A percentile compares a stretch with the other conserved stretches of the same genome.
Evolutionary conservation across 2,888 invertebrate species (phyloP).

Genomic region (Drosophila macrospina): DNA sequence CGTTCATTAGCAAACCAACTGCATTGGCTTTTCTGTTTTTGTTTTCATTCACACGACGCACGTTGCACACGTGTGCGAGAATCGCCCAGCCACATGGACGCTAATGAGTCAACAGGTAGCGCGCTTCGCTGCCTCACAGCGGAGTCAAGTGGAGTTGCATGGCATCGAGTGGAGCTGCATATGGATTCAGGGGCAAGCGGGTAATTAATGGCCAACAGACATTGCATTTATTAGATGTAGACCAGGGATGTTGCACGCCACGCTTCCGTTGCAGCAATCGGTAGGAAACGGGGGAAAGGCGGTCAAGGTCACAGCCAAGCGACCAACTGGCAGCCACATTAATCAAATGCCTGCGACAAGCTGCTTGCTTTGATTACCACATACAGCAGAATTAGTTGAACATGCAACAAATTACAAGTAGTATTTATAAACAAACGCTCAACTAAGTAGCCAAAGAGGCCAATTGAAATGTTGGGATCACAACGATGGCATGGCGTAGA

Average conservation of each 20-base stretch:
- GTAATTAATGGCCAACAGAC: constrained; percentile 59
- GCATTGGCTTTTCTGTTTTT: constrained; percentile 14
- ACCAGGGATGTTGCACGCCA: constrained; percentile 45
- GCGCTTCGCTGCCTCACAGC: constrained; percentile 70
- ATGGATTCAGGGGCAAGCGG: constrained; percentile 15
- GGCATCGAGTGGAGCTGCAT: constrained; percentile 8
- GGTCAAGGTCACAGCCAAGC: constrained; percentile 63
- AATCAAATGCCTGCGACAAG: constrained; percentile 66
- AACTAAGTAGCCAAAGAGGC: constrained; percentile 54
- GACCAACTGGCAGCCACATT: constrained; percentile 59
- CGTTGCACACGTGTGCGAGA: constrained; percentile 36
- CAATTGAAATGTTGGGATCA: constrained; percentile 53
- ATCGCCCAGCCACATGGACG: constrained; percentile 15
- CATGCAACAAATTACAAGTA: constrained; percentile 70
- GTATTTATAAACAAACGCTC: constrained; percentile 70
- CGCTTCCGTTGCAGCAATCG: constrained; percentile 29
- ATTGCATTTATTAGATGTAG: constrained; percentile 66
- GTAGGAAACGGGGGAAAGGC: constrained; percentile 40
- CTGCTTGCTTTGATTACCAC: constrained; percentile 60
- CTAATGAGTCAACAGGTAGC: constrained; percentile 78
- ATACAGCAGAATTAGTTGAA: constrained; percentile 26
- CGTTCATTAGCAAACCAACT: constrained; percentile 71
- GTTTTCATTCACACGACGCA: constrained; percentile 63
- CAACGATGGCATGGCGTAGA: background rate
- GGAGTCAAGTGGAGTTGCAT: constrained; percentile 22